phyloP scores from a whole-genome alignment of 2,797 vertebrate species.

The Pipistrellus kuhlii region DNA sequence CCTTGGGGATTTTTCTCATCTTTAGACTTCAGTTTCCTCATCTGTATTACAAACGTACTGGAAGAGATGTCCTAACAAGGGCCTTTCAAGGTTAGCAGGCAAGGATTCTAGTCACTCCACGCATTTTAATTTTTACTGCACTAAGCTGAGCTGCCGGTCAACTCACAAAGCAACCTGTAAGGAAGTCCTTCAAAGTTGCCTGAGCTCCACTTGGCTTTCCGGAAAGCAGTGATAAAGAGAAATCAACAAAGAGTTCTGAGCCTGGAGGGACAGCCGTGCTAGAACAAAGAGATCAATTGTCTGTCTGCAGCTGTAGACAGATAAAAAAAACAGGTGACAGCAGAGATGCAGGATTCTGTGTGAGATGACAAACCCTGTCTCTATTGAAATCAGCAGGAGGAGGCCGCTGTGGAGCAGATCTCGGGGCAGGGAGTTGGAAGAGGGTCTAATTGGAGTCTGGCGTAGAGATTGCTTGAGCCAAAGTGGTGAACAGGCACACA shows the following conservation, averaged over 20 bases:
- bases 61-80: not conserved
- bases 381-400: not conserved
- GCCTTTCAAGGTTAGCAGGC: not conserved
- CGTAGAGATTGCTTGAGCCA: not conserved
- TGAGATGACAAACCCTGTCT: not conserved
- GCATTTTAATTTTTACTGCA: not conserved
- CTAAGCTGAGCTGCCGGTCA: not conserved
- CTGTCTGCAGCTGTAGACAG: not conserved
- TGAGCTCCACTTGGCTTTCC: not conserved
- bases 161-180: not conserved
- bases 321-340: not conserved
- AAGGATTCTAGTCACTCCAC: not conserved
- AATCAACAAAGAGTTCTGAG: constrained; percentile 37
- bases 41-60: not conserved
- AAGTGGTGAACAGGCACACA: not conserved
- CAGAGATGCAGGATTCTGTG: not conserved
- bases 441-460: not conserved
- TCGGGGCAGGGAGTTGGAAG: not conserved
- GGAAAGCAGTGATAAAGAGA: not conserved
- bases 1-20: not conserved
- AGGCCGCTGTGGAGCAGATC: not conserved
- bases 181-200: constrained; percentile 21
- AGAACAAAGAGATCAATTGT: constrained; percentile 31
- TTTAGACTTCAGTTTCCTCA: not conserved
- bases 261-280: not conserved